phyloP scores from a whole-genome alignment of 1,140 invertebrate genomes.

The Neodiprion lecontei region DNA sequence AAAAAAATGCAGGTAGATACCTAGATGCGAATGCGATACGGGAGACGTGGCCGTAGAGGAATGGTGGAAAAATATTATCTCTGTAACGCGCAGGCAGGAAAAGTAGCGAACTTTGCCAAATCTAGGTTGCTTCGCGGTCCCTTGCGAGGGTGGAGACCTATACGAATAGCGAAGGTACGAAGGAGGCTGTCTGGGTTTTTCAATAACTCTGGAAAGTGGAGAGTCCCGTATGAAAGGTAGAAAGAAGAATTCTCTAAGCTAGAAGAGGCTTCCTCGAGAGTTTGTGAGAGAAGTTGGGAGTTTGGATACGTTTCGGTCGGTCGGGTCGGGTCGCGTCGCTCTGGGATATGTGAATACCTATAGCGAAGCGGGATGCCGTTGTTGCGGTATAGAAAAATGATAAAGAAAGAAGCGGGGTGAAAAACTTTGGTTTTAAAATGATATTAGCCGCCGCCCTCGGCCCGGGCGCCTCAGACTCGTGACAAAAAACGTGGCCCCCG shows the following conservation, averaged over 20 bases:
- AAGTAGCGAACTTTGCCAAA: too few relatives aligned
- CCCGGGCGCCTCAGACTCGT: conserved; percentile 7
- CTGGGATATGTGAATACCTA: not conserved
- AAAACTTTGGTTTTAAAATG: conserved; percentile 58
- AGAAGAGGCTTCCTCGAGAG: not conserved
- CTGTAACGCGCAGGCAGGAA: too few relatives aligned
- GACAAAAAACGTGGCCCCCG: conserved; percentile 25
- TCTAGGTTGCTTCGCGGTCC: too few relatives aligned
- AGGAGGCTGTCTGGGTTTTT: not conserved
- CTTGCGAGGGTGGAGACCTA: too few relatives aligned
- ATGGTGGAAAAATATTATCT: too few relatives aligned
- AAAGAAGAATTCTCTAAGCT: not conserved
- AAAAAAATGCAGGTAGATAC: too few relatives aligned
- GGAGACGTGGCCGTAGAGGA: too few relatives aligned
- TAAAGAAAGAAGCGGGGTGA: conserved; percentile 47
- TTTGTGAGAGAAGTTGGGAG: too few relatives aligned
- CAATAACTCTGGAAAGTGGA: not conserved
- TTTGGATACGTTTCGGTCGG: not conserved
- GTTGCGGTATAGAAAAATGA: conserved; percentile 40
- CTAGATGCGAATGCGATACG: too few relatives aligned
- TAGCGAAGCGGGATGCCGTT: not conserved
- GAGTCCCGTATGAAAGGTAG: not conserved
- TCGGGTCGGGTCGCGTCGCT: not conserved
- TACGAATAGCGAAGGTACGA: too few relatives aligned
- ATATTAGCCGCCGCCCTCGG: conserved; percentile 37